phyloP scores from a whole-genome alignment of 1,140 invertebrate genomes.

The Brachionus rotundiformis region DNA sequence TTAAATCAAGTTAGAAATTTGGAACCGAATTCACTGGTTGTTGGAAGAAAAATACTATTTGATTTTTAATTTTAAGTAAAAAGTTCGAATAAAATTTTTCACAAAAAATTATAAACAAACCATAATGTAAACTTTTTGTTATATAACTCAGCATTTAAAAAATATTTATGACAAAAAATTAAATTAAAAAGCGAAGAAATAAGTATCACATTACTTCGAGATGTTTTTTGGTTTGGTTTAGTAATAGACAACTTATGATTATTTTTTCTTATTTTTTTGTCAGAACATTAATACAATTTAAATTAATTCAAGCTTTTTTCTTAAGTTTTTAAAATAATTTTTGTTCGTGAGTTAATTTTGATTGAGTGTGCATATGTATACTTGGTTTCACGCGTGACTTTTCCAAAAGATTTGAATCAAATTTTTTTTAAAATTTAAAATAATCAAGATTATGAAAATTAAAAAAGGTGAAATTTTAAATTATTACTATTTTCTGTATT shows the following conservation, averaged over 20 bases:
- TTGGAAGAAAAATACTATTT: too few relatives aligned
- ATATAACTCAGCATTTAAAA: background rate
- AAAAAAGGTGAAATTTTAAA: background rate
- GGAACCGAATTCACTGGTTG: too few relatives aligned
- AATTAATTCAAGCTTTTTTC: constrained; percentile 1
- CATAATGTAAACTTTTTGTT: constrained; percentile 4
- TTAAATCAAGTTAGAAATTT: too few relatives aligned
- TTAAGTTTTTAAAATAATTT: background rate
- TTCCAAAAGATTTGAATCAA: background rate
- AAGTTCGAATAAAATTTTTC: background rate
- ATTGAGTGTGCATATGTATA: background rate
- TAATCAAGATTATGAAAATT: constrained; percentile 20
- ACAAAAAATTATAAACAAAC: background rate
- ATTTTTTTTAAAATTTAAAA: background rate
- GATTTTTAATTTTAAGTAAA: too few relatives aligned
- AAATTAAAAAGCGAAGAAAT: background rate
- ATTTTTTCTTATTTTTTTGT: background rate
- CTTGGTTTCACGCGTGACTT: constrained; percentile 15
- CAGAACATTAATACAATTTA: background rate
- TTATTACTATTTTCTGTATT: background rate
- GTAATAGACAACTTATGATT: background rate
- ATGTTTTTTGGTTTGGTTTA: background rate
- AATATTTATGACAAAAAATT: background rate
- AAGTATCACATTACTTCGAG: background rate
- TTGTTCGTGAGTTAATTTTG: background rate